Percentiles rank a stretch among this genome's conserved stretches.
These are phyloP conservation scores for Siniperca knerii DNA, from an alignment of 2,113 vertebrate species.

Conservation along the genomic window DNA sequence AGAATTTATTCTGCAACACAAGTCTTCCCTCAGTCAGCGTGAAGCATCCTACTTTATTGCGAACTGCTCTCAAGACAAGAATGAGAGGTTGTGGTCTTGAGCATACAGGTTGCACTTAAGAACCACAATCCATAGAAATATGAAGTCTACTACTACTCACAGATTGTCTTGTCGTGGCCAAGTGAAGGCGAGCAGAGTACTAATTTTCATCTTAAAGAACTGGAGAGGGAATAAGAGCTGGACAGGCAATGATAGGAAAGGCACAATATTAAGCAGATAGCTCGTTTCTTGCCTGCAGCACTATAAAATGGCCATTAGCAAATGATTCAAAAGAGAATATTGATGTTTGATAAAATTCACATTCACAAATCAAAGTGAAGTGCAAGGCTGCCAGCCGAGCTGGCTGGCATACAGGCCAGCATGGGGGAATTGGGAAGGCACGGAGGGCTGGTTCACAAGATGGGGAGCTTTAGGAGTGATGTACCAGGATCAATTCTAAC, in stretches of 20 bases:
- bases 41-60: constrained; percentile 4
- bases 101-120: not conserved
- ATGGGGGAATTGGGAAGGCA: constrained; percentile 29
- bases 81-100: not conserved
- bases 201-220: constrained; percentile 40
- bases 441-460: constrained; percentile 57
- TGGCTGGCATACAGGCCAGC: constrained; percentile 38
- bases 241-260: constrained; percentile 12
- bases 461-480: constrained; percentile 46
- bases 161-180: not conserved
- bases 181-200: constrained; percentile 10
- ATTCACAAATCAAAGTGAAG: constrained; percentile 76
- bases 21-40: constrained; percentile 11
- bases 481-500: constrained; percentile 64
- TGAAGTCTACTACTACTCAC: not conserved
- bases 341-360: constrained; percentile 74
- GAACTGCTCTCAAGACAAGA: constrained; percentile 8
- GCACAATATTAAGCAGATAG: constrained; percentile 24
- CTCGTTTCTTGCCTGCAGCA: constrained; percentile 40
- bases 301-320: constrained; percentile 70
- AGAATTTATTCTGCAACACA: constrained; percentile 18
- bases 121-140: constrained; percentile 13
- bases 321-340: constrained; percentile 73
- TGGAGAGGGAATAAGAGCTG: constrained; percentile 13
- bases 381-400: constrained; percentile 47